Percentiles rank a stretch among this genome's conserved stretches.
phyloP scores from a whole-genome alignment of 2,113 vertebrate species.

The Hemicordylus capensis region DNA sequence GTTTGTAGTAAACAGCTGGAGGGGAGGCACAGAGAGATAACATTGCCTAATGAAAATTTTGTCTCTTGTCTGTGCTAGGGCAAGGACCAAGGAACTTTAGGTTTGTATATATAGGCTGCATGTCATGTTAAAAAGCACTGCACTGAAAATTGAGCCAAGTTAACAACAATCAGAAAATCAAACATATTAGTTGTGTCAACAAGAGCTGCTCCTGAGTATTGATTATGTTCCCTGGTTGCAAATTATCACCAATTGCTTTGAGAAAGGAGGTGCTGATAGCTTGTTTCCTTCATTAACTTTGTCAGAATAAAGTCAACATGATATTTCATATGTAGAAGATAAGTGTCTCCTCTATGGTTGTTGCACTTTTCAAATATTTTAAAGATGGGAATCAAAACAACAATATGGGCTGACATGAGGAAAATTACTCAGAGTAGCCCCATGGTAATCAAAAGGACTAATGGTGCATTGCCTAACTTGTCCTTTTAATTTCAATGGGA shows the following conservation, averaged over 20 bases:
- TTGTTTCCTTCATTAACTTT: slow-evolving; percentile 43
- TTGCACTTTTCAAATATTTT: background rate
- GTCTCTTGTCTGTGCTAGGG: background rate
- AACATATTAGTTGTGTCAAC: slow-evolving; percentile 54
- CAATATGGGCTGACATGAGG: no score
- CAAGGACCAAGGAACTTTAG: background rate
- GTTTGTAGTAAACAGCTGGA: background rate
- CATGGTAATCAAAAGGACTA: no score
- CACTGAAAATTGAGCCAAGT: slow-evolving; percentile 34
- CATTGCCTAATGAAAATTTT: background rate
- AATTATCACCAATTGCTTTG: slow-evolving; percentile 62
- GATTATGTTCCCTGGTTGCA: slow-evolving; percentile 52
- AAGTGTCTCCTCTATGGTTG: background rate
- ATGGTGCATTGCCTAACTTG: no score
- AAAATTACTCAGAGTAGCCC: no score
- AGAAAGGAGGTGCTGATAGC: slow-evolving; percentile 47
- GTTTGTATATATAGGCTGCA: background rate
- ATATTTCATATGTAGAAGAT: slow-evolving; percentile 37
- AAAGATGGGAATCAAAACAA: background rate
- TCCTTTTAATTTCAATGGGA: no score
- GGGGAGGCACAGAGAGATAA: background rate
- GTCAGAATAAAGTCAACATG: slow-evolving; percentile 36
- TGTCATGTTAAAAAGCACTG: background rate
- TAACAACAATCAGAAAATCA: slow-evolving; percentile 24
- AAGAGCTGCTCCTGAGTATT: slow-evolving; percentile 48